These are phyloP conservation scores for Hirtodrosophila alboralis DNA, from an alignment of 2,888 invertebrate species.

Conservation along the genomic window DNA sequence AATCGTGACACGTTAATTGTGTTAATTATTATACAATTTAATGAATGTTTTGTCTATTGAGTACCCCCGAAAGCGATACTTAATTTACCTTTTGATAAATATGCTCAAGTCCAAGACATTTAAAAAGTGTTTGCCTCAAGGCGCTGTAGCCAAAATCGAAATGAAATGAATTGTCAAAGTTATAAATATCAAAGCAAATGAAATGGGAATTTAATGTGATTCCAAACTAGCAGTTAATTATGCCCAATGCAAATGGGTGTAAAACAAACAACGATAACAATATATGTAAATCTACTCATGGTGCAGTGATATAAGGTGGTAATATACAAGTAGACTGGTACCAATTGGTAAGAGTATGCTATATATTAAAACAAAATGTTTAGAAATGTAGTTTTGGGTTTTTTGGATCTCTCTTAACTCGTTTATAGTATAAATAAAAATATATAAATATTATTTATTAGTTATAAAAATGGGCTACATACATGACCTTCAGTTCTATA, in stretches of 20 bases:
- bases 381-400: too few relatives aligned
- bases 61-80: slow-evolving; percentile 10
- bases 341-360: too few relatives aligned
- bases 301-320: too few relatives aligned
- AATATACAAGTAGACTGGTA: too few relatives aligned
- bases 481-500: too few relatives aligned
- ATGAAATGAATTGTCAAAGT: slow-evolving; percentile 40
- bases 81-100: slow-evolving; percentile 31
- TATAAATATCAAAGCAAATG: slow-evolving; percentile 25
- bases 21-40: slow-evolving; percentile 32
- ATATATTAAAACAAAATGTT: too few relatives aligned
- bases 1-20: slow-evolving; percentile 32
- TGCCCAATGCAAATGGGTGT: slow-evolving; percentile 43
- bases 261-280: slow-evolving; percentile 12
- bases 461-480: too few relatives aligned
- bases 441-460: too few relatives aligned
- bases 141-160: slow-evolving; percentile 23
- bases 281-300: background rate
- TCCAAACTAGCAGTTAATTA: slow-evolving; percentile 33
- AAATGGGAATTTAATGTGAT: slow-evolving; percentile 32
- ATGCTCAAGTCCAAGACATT: slow-evolving; percentile 31
- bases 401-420: too few relatives aligned
- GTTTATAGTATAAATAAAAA: too few relatives aligned
- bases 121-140: slow-evolving; percentile 21
- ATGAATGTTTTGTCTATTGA: slow-evolving; percentile 14